Base-by-base conservation (phyloP, 2,797 vertebrate species). In the Manis pentadactyla region DNA sequence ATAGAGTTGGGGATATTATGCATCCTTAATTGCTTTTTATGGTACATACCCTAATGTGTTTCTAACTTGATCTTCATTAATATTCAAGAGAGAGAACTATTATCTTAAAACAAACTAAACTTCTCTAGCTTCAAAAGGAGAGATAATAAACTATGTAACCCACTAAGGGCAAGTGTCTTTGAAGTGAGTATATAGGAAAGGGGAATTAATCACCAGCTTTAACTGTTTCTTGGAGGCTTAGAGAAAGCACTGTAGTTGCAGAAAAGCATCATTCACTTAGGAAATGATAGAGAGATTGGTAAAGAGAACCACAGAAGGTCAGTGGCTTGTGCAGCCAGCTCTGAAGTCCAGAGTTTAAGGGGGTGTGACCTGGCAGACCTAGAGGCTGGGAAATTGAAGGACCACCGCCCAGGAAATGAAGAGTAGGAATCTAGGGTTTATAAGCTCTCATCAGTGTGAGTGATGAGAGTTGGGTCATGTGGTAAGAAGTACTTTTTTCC, bases 21-120 rank as follows among this genome's bases (percentile, higher is more conserved):
- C 61, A 90, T 88, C 55, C 59, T 93, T 81, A 61, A 90, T 91
- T 75, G 51, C 71, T 94, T 97, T 97, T 90, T 75, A 66, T 71
- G 89, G 69, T 37, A 53, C 86, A 95, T 91, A 79, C 79, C 89
- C 79, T 95, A 87, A 95, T 96, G 63, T 96, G 69, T 96, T 97
- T 97, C 87, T 96, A 96, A 97, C 84, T 94, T 95, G 92, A 96
- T 66, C 87, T 96, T 97, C 94, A 96, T 97, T 98, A 97, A 97
- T 97, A 97, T 97, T 97, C 97, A 97, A 93, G 94, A 90, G 92
- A 93, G 79, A 68, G 63, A 95, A 83, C 93, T 97, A 87, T 97
- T 97, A 97, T 96, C 97, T 97, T 96, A 97, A 95, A 97, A 96
- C 96, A 97, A 97, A 97, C 98, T 97, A 96, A 98, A 97, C 81